These are phyloP conservation scores for Aldrovandia affinis DNA, from an alignment of 2,797 vertebrate genomes.

Conservation along the genomic window DNA sequence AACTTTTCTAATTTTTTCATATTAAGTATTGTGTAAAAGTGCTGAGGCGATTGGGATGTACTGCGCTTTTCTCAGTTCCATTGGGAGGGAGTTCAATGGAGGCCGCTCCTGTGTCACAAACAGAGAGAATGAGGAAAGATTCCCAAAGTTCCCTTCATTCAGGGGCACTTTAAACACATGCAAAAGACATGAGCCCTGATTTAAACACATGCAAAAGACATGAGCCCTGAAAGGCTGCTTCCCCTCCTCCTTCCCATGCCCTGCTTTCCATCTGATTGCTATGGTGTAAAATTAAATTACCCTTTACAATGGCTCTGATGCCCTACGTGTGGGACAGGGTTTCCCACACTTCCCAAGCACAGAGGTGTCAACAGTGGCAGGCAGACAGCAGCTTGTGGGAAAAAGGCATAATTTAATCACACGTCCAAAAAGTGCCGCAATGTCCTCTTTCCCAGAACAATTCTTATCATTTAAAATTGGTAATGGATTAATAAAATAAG, in stretches of 20 bases:
- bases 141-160: constrained; percentile 30
- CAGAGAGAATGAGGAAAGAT: constrained; percentile 4
- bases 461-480: constrained; percentile 54
- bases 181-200: constrained; percentile 68
- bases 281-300: constrained; percentile 82
- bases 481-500: constrained; percentile 44
- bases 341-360: constrained; percentile 69
- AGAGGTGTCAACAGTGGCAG: constrained; percentile 56
- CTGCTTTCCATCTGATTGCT: constrained; percentile 64
- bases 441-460: constrained; percentile 50
- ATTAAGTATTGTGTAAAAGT: too few relatives aligned
- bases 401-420: constrained; percentile 62
- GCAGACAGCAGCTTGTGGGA: constrained; percentile 63
- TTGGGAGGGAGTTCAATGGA: constrained; percentile 41
- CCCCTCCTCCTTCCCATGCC: constrained; percentile 41
- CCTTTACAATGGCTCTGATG: constrained; percentile 68
- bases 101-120: constrained; percentile 11
- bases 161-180: constrained; percentile 70
- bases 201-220: constrained; percentile 73
- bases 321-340: constrained; percentile 61
- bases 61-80: constrained; percentile 15
- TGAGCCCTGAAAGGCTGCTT: constrained; percentile 69
- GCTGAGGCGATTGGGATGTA: not conserved
- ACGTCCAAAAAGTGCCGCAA: constrained; percentile 53
- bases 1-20: too few relatives aligned